Base-by-base conservation (phyloP, 2,888 invertebrate genomes). In the Chrysopilus asiliformis region DNA sequence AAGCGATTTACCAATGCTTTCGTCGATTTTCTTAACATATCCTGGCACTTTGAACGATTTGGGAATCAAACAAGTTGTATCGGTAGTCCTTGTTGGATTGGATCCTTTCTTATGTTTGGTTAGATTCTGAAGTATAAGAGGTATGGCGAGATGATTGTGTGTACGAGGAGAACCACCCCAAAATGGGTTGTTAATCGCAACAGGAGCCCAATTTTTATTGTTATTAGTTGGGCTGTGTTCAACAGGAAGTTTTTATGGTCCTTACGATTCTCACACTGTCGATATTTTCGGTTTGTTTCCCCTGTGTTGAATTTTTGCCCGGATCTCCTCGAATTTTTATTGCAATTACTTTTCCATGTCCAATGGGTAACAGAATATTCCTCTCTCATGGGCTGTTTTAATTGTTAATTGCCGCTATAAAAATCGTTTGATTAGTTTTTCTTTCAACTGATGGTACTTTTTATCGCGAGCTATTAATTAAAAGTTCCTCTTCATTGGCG, bases 171-270 rank as follows among this genome's bases (percentile, higher is more conserved):
- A 22, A 22, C 10, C 22, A 22, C 22, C 7, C 26, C n/a, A 12
- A 29, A 32, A 33, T 30, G 36, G 32, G 34, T 40, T 34, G 35
- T 37, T 39, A 37, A 32, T 42, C 42, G 27, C 42, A 37, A 36
- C 39, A 39, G 42, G 42, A 42, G 34, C 20, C 36, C 32, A 29
- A 39, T 42, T 39, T 42, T 42, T 39, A 42, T 34, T 42, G 37
- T 34, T 37, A 42, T 42, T 39, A 34, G 27, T 32, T 37, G 24
- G 29, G 29, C 29, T 14, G 15, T 37, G 25, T 37, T 37, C 10
- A 31, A 30, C 31, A 34, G 26, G 33, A 19, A 31, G 32, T 28
- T 41, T 41, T 41, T 38, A 38, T 33, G 36, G 22, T 26, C 17
- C 9, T 24, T 19, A 29, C n/a, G n/a, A n/a, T n/a, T n/a, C n/a